Base-by-base conservation (phyloP, 2,113 vertebrate species). In the Cyprinodon tularosa region DNA sequence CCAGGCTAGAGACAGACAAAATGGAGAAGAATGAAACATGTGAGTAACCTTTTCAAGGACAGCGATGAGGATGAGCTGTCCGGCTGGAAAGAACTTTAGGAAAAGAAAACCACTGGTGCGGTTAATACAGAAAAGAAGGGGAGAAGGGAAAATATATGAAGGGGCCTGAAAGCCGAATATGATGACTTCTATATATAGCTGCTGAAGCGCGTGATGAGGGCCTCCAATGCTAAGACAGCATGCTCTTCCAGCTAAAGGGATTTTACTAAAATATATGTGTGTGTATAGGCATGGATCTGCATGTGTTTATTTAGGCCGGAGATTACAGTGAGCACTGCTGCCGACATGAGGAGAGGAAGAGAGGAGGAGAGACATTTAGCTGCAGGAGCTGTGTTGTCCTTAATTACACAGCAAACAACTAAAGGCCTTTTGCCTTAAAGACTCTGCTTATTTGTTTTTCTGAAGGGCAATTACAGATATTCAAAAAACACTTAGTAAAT, bases 111-210 rank as follows among this genome's bases (percentile, higher is more conserved):
- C 90, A 90, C 62, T 91, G 91, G 90, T 86, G 91, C 90, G 91
- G 88, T 92, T 94, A 94, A 94, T 94, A 91, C 84, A 88, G 87
- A 92, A 86, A 89, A 92, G 86, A 85, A 87, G 77, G 90, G 79
- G 72, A 78, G 80, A 77, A 57, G 81, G 76, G 66, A 62, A 85
- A 90, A 91, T 81, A 86, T 90, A 91, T 88, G 90, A 90, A 83
- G 85, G 83, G 80, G 84, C 76, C 85, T 88, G 87, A 90, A 92
- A 92, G 89, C 87, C 76, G 79, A 90, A 84, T 80, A 91, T 90
- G 90, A 92, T 92, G 89, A 92, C 84, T 93, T 90, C 92, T 94
- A 94, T 93, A 92, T 93, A 85, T 94, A 94, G 90, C 76, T 14
- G 3, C 86, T 68, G 79, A 73, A 78, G 81, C 62, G 79, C 70